phyloP scores from a whole-genome alignment of 2,113 vertebrate genomes.

The Pycnonotus jocosus region DNA sequence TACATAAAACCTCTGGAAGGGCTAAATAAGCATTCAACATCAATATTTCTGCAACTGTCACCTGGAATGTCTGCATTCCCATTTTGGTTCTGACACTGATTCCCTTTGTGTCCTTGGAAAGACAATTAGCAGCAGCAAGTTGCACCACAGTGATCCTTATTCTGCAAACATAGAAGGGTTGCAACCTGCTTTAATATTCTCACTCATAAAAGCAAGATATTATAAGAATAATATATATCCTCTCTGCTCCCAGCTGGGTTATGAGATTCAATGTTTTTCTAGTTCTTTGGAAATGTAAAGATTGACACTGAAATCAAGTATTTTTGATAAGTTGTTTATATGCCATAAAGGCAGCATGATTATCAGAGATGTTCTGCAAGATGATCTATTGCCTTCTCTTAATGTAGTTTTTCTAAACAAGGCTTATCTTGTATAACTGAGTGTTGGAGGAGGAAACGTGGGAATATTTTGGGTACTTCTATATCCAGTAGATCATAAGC shows the following conservation, averaged over 20 bases:
- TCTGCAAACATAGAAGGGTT: not conserved
- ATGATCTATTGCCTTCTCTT: not conserved
- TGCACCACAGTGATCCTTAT: not conserved
- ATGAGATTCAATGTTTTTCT: not conserved
- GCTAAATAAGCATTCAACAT: not conserved
- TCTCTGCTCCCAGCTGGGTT: not conserved
- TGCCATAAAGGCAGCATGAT: not conserved
- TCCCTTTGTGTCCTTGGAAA: not conserved
- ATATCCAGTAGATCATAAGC: not conserved
- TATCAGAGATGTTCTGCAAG: not conserved
- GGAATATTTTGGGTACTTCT: not conserved
- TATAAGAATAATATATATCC: not conserved
- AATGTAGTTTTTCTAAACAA: not conserved
- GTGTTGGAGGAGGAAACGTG: not conserved
- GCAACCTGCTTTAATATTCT: not conserved
- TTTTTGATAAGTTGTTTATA: not conserved
- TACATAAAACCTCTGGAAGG: not conserved
- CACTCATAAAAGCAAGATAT: not conserved
- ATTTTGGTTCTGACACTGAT: not conserved
- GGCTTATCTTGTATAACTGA: not conserved
- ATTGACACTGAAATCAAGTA: not conserved
- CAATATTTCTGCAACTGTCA: not conserved
- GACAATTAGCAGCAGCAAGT: not conserved
- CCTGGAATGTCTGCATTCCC: not conserved
- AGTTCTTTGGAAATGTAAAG: not conserved